phyloP scores from a whole-genome alignment of 2,797 vertebrate species.

The Poecile montanus region DNA sequence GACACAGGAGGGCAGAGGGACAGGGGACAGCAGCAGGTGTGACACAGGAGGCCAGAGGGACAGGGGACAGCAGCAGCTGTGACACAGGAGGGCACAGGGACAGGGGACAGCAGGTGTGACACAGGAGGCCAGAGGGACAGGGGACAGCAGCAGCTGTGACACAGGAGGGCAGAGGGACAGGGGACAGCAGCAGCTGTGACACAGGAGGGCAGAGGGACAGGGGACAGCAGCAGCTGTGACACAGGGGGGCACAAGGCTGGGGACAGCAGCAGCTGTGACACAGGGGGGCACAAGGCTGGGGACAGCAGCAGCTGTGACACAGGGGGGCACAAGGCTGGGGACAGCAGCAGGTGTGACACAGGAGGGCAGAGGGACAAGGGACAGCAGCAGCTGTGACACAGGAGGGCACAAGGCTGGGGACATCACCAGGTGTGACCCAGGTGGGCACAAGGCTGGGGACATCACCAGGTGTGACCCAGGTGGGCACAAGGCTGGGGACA shows the following conservation, averaged over 20 bases:
- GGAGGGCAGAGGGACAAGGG: too few relatives aligned
- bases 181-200: too few relatives aligned
- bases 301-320: too few relatives aligned
- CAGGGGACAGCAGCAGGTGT: fast-evolving
- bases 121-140: background rate
- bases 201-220: background rate
- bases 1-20: background rate
- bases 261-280: fast-evolving
- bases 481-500: fast-evolving
- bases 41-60: too few relatives aligned
- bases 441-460: background rate
- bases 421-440: background rate
- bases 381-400: background rate
- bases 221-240: fast-evolving
- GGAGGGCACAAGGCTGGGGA: background rate
- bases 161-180: too few relatives aligned
- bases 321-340: too few relatives aligned
- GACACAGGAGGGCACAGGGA: too few relatives aligned
- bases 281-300: fast-evolving
- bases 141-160: background rate
- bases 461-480: background rate
- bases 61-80: fast-evolving
- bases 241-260: background rate
- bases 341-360: background rate
- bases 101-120: background rate